Conservation (phyloP, 2,113 vertebrate species). For the Melanocharis versteri region DNA sequence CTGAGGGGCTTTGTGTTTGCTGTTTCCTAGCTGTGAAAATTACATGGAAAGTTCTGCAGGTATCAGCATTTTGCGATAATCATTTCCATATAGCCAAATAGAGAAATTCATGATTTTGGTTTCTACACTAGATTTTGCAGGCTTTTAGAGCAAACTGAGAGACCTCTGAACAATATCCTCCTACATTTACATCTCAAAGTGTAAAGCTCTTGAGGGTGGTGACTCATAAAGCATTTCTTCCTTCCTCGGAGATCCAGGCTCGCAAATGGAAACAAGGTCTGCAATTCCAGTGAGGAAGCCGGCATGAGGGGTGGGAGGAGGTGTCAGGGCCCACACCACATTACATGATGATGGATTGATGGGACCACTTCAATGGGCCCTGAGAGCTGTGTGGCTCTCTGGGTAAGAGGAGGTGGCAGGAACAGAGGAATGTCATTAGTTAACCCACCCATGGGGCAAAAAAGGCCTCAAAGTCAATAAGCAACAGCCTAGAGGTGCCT, state of each 20-base stretch:
- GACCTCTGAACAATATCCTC: constrained; percentile 36
- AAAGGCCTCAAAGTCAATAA: neutral
- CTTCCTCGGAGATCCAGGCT: constrained; percentile 37
- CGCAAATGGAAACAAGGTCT: constrained; percentile 52
- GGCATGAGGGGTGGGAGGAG: neutral
- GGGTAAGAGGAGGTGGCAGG: neutral
- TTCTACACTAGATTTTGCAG: constrained; percentile 37
- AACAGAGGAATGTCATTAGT: neutral
- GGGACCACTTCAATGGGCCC: constrained; percentile 12
- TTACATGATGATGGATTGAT: constrained; percentile 34
- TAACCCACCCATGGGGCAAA: neutral
- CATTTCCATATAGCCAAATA: constrained; percentile 62
- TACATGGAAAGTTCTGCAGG: constrained; percentile 58
- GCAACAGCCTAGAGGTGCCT: neutral
- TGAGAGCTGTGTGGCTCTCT: neutral
- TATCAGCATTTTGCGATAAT: constrained; percentile 66
- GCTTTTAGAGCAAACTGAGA: constrained; percentile 31
- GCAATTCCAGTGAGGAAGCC: neutral
- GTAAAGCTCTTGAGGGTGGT: constrained; percentile 38
- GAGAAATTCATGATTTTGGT: constrained; percentile 33
- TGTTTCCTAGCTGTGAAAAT: constrained; percentile 60
- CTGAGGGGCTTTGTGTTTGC: constrained; percentile 45
- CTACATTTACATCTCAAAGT: constrained; percentile 35
- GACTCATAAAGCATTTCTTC: constrained; percentile 57
- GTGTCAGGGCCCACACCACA: neutral